These are phyloP conservation scores for Yoshiicerus persimilis DNA, from an alignment of 1,140 invertebrate species.

Conservation along the genomic window DNA sequence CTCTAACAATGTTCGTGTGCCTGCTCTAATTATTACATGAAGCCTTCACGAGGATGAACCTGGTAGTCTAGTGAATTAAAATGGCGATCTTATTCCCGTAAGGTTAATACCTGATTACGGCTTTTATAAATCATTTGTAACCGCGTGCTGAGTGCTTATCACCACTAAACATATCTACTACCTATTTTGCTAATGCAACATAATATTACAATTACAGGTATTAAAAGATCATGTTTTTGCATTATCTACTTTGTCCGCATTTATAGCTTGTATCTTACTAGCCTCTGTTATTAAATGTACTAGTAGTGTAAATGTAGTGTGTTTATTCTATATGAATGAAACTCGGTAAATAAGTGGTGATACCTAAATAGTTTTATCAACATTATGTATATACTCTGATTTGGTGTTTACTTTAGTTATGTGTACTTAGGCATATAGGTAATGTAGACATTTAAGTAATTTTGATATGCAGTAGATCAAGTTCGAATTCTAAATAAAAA, in stretches of 20 bases:
- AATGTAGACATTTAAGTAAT: not conserved
- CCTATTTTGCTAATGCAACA: not conserved
- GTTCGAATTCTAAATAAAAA: not conserved
- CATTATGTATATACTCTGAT: too few species aligned
- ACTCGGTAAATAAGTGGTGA: too few species aligned
- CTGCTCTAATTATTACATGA: not conserved
- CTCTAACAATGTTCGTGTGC: not conserved
- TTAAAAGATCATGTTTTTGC: not conserved
- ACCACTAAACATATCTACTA: not conserved
- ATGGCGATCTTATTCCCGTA: not conserved
- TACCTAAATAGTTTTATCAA: too few species aligned
- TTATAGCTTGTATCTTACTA: not conserved
- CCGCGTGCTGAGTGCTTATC: not conserved
- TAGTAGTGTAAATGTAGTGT: too few species aligned
- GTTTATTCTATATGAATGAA: too few species aligned
- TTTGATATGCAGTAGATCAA: not conserved
- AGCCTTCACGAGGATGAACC: not conserved
- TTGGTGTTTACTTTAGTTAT: too few species aligned
- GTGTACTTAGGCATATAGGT: too few species aligned
- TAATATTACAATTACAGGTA: not conserved
- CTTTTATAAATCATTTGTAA: not conserved
- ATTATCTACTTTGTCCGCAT: not conserved
- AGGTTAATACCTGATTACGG: constrained; percentile 11
- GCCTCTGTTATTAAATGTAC: too few species aligned
- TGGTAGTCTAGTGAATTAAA: not conserved